A percentile compares a stretch with the other conserved stretches of the same genome.
These are phyloP conservation scores for Myiotriccus ornatus DNA, from an alignment of 2,797 vertebrate genomes.

Conservation along the genomic window DNA sequence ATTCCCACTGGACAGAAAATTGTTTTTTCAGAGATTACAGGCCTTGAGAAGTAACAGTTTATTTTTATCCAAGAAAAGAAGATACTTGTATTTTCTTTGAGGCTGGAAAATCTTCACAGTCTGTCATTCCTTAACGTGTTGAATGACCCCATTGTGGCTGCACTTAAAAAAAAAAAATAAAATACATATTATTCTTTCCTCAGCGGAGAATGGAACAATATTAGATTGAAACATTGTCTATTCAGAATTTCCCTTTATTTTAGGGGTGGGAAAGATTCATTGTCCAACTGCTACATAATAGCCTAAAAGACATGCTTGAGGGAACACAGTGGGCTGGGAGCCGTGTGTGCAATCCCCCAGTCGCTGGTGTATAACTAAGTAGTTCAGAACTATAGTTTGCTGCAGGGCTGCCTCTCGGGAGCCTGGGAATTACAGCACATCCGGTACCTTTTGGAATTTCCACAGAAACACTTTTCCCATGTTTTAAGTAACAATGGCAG, in stretches of 20 bases:
- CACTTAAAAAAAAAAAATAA: neutral
- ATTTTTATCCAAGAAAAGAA: conserved; percentile 23
- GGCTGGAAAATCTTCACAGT: conserved; percentile 9
- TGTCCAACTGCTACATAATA: conserved; percentile 73
- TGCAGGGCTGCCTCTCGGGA: conserved; percentile 53
- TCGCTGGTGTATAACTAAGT: conserved; percentile 78
- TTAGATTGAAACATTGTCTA: conserved; percentile 78
- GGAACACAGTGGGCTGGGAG: conserved; percentile 68
- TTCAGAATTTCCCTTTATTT: conserved; percentile 72
- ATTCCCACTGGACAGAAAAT: conserved; percentile 8
- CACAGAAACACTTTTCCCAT: conserved; percentile 72
- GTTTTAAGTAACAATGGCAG: conserved; percentile 79
- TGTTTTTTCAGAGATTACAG: conserved; percentile 21
- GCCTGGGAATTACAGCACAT: conserved; percentile 75
- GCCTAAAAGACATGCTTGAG: conserved; percentile 75
- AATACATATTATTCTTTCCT: conserved; percentile 29
- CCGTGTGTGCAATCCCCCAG: conserved; percentile 66
- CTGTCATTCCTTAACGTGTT: conserved; percentile 20
- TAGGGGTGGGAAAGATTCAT: conserved; percentile 65
- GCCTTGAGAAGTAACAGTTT: neutral
- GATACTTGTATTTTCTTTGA: neutral
- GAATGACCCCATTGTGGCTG: conserved; percentile 15
- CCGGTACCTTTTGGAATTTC: conserved; percentile 75
- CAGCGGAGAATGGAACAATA: conserved; percentile 54
- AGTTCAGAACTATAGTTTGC: conserved; percentile 74